Evolutionary conservation across 2,113 vertebrate species (phyloP), one percentile per base, ranked within the genome.

Genomic region (Syngnathoides biaculeatus): DNA sequence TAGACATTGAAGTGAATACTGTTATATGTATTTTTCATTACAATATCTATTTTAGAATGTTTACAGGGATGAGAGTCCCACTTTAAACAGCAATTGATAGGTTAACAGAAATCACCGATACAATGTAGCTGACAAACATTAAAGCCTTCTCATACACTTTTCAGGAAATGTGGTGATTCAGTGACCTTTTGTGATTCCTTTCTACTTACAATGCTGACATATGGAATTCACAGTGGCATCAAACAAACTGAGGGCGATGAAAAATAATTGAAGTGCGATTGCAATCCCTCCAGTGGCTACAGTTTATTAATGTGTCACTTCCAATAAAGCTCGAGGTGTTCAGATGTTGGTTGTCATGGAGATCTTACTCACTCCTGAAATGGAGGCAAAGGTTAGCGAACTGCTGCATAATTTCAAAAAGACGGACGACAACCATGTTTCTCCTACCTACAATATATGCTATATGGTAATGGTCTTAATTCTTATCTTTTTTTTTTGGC

Each of bases 261-360:
- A 80, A 70, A 77, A 77, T 84, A 88, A 88, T 84, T 87, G 84
- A 87, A 82, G 86, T 86, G 81, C 88, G 87, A 90, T 87, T 84
- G 85, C 72, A 60, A 79, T 71, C 73, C 73, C 84, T 86, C 80
- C 57, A 66, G 85, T 83, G 88, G 79, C 80, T 78, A 71, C 79
- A 79, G 80, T 91, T 90, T 90, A 91, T 92, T 90, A 90, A 90
- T 81, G 78, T 90, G 89, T 90, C 90, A 89, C 87, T 92, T 90
- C 85, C 84, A 90, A 89, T 90, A 86, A 88, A 80, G 73, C 65
- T 69, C 68, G 62, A 20, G 58, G 68, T 84, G 83, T 89, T 92
- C 75, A 86, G 74, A 88, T 87, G 64, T 40, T 14, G 24, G 88
- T 91, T 57, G 80, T 80, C 90, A 89, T 91, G 90, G 90, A 75